Conservation (phyloP, 1,140 invertebrate species). For the Rhynchophorus ferrugineus region DNA sequence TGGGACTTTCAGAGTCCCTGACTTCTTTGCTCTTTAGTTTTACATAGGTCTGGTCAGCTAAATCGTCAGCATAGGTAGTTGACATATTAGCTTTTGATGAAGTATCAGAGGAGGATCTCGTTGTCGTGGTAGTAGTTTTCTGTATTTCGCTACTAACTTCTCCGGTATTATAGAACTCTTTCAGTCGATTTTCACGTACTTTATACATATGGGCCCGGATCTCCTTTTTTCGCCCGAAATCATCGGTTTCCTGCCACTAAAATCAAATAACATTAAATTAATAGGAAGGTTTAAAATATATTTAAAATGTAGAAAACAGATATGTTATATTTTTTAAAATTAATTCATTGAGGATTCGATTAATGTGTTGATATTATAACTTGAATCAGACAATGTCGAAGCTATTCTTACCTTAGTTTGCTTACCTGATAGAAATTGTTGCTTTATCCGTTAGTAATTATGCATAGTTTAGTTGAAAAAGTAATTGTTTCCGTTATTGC, state of each 20-base stretch:
- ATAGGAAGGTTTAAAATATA: background rate
- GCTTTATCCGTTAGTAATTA: too few relatives aligned
- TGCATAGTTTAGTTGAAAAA: too few relatives aligned
- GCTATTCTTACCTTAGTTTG: too few relatives aligned
- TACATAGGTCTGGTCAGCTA: slow-evolving; percentile 65
- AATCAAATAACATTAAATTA: slow-evolving; percentile 16
- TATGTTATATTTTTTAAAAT: background rate
- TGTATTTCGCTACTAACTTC: slow-evolving; percentile 42
- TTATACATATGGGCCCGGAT: slow-evolving; percentile 77
- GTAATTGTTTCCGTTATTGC: too few relatives aligned
- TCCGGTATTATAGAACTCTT: slow-evolving; percentile 56
- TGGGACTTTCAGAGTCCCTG: slow-evolving; percentile 65
- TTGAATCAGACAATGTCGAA: too few relatives aligned
- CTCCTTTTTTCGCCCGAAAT: slow-evolving; percentile 76
- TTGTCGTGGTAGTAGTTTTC: slow-evolving; percentile 14
- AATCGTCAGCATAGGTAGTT: slow-evolving; percentile 52
- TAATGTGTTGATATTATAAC: slow-evolving; percentile 1
- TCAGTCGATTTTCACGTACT: slow-evolving; percentile 66
- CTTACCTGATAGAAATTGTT: too few relatives aligned
- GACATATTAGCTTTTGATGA: slow-evolving; percentile 36
- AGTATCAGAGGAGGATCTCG: slow-evolving; percentile 22
- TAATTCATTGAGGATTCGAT: background rate
- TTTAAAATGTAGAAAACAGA: background rate
- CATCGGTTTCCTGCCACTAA: slow-evolving; percentile 79
- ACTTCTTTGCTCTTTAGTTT: slow-evolving; percentile 70